Base-by-base conservation (phyloP, 1,140 invertebrate genomes). In the Antheraea mylitta region DNA sequence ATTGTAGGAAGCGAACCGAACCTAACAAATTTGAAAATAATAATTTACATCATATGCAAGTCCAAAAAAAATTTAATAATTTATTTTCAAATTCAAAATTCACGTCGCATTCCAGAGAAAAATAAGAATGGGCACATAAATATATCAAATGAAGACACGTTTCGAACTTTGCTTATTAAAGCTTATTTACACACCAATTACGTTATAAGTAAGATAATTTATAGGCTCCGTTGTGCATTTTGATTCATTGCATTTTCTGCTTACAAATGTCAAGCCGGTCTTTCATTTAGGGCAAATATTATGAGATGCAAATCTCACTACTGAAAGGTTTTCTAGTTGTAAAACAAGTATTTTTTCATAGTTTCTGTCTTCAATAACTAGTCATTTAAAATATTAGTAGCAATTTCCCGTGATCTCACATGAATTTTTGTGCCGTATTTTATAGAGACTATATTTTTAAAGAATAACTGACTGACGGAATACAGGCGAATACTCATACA, bases 181-280 rank as follows among this genome's bases (percentile, higher is more conserved):
- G 79, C 74, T 78, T 84, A 84, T 82, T 82, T 84, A 84, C 77
- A 68, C 73, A 75, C 78, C 82, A 81, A 82, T 84, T 84, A 84
- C 76, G 69, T 73, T 78, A 79, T 76, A 76, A 71, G 72, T 69
- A 64, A 69, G 72, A 67, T 72, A 77, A 80, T 84, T 84, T 80
- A 80, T 75, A 70, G 70, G 69, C 69, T 63, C 53, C 73, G 62
- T 61, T 64, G 66, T 70, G 70, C 58, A 38, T 11, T 63, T 75
- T 81, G 78, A 81, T 82, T 82, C 80, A 84, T 82, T 75, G 75
- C 76, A 68, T 59, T 64, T 80, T 74, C 67, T 69, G 71, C 58
- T 61, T 75, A 71, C 79, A 79, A 80, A 68, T 78, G 75, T 80
- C 80, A 75, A 76, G 38, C 61, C 71, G 66, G 66, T 67, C 68